phyloP scores from a whole-genome alignment of 2,888 invertebrate species.

The Erebia palarica region DNA sequence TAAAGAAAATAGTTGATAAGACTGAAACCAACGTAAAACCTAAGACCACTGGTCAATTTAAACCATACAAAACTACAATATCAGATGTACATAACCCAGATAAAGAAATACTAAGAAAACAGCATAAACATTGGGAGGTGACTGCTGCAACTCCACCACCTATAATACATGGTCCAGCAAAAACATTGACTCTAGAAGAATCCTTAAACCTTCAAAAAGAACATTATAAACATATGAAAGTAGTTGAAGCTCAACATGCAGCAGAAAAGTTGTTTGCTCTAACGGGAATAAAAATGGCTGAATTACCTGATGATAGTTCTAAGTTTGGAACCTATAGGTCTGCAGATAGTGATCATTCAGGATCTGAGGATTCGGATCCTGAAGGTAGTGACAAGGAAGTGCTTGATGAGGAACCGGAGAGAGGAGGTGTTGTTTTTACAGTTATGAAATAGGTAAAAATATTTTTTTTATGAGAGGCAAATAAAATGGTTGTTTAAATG shows the following conservation, averaged over 20 bases:
- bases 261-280: constrained; percentile 76
- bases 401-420: constrained; percentile 82
- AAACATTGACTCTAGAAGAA: constrained; percentile 79
- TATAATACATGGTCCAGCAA: constrained; percentile 78
- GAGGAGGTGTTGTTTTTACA: constrained; percentile 79
- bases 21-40: constrained; percentile 65
- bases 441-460: constrained; percentile 58
- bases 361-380: constrained; percentile 59
- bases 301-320: constrained; percentile 57
- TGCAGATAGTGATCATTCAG: constrained; percentile 59
- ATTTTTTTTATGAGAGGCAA: neutral
- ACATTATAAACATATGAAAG: constrained; percentile 69
- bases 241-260: constrained; percentile 81
- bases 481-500: neutral
- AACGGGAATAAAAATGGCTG: constrained; percentile 64
- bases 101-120: constrained; percentile 77
- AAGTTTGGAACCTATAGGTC: constrained; percentile 68
- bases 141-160: constrained; percentile 85
- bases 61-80: constrained; percentile 82
- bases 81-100: constrained; percentile 79
- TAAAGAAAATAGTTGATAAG: constrained; percentile 80
- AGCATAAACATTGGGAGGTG: constrained; percentile 82
- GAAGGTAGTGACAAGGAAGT: constrained; percentile 81
- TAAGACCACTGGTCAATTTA: constrained; percentile 69
- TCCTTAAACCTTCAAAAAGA: constrained; percentile 81